phyloP scores from a whole-genome alignment of 1,140 invertebrate genomes.

The Megalopta genalis region DNA sequence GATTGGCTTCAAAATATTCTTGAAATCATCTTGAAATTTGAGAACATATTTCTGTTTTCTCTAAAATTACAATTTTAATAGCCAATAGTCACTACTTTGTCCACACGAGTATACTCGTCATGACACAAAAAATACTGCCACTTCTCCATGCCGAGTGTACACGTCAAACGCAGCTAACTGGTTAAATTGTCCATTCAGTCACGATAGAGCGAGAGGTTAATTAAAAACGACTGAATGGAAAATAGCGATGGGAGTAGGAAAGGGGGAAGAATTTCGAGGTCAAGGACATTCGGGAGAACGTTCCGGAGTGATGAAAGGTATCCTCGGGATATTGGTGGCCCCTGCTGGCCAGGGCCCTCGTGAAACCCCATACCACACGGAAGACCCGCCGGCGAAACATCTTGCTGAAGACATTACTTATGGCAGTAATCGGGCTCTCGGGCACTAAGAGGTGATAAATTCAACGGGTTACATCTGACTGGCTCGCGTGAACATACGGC shows the following conservation, averaged over 20 bases:
- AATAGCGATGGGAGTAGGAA: background rate
- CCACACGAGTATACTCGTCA: too few relatives aligned
- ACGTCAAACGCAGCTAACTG: too few relatives aligned
- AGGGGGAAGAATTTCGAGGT: conserved; percentile 6
- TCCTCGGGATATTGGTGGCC: conserved; percentile 41
- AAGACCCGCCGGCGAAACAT: conserved; percentile 48
- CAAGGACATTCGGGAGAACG: conserved; percentile 9
- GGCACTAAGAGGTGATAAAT: conserved; percentile 68
- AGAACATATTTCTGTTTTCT: too few relatives aligned
- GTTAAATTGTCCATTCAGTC: too few relatives aligned
- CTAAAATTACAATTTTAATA: too few relatives aligned
- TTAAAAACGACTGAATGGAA: too few relatives aligned
- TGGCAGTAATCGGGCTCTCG: conserved; percentile 53
- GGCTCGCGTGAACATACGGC: conserved; percentile 31
- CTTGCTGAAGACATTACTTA: conserved; percentile 68
- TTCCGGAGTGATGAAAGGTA: conserved; percentile 36
- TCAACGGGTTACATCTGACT: conserved; percentile 63
- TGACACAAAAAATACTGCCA: too few relatives aligned
- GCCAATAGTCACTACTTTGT: too few relatives aligned
- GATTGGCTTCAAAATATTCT: too few relatives aligned
- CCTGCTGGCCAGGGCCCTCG: conserved; percentile 27
- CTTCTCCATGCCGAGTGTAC: too few relatives aligned
- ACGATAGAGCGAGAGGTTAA: background rate
- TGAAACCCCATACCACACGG: conserved; percentile 40
- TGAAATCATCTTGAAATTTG: too few relatives aligned